Evolutionary conservation across 2,797 vertebrate species (phyloP).

Genomic region (Pantherophis vulpinus): DNA sequence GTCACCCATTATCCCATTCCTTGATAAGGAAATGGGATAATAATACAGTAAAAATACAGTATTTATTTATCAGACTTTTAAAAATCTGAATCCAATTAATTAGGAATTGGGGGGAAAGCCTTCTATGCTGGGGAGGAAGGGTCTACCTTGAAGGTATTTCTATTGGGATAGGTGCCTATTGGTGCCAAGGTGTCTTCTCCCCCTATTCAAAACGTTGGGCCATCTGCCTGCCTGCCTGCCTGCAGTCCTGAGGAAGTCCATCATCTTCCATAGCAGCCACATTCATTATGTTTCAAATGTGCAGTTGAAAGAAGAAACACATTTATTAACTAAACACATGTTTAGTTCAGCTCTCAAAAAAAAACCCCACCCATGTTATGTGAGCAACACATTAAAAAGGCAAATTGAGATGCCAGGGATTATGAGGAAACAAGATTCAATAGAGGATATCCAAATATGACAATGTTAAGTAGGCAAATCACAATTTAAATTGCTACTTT

Average conservation of each 20-base stretch:
- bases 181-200: background rate
- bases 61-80: background rate
- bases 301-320: background rate
- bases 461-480: background rate
- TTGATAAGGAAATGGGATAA: background rate
- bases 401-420: background rate
- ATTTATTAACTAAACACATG: background rate
- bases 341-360: background rate
- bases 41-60: too few species aligned
- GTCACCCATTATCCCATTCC: background rate
- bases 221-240: background rate
- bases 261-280: background rate
- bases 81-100: background rate
- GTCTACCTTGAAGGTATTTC: background rate
- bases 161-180: too few species aligned
- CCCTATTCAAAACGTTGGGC: background rate
- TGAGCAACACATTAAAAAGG: background rate
- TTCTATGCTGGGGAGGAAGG: background rate
- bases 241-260: too few species aligned
- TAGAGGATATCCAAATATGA: background rate
- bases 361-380: background rate
- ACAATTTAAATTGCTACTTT: background rate
- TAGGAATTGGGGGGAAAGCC: background rate
- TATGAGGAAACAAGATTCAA: background rate
- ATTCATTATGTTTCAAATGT: background rate